phyloP scores from a whole-genome alignment of 2,888 invertebrate genomes.

The Willowsia nigromaculata region DNA sequence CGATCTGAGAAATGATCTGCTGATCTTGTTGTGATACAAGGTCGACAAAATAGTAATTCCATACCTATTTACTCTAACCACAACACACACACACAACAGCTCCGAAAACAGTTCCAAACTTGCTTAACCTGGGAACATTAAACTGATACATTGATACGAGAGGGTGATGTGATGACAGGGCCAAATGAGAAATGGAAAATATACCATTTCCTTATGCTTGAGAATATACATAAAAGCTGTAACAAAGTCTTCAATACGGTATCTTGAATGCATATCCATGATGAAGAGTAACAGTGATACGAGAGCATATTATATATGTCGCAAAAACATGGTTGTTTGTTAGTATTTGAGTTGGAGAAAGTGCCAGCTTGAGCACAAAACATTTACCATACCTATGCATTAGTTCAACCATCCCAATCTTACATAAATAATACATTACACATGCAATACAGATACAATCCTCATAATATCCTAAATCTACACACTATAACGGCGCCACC shows the following conservation, averaged over 20 bases:
- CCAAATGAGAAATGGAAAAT: slow-evolving; percentile 2
- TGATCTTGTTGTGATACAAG: slow-evolving; percentile 28
- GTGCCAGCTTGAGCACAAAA: neutral
- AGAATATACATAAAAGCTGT: neutral
- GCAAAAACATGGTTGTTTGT: slow-evolving; percentile 1
- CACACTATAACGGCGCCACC: slow-evolving; percentile 32
- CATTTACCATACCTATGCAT: too few species aligned
- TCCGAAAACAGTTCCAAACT: neutral
- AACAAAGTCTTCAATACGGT: neutral
- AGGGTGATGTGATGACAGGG: neutral
- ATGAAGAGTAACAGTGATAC: neutral
- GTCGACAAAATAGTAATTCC: neutral
- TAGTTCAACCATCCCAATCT: too few species aligned
- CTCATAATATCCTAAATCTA: neutral
- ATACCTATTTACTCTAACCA: neutral
- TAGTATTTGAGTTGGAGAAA: neutral
- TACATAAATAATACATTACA: too few species aligned
- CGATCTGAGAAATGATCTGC: slow-evolving; percentile 38
- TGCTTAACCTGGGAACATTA: slow-evolving; percentile 17
- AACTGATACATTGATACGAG: slow-evolving; percentile 7
- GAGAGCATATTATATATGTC: neutral
- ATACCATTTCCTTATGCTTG: neutral
- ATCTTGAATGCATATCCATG: neutral
- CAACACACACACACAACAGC: neutral
- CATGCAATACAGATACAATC: neutral